A percentile compares a stretch with the other conserved stretches of the same genome.
Conservation (phyloP, 2,888 invertebrate species). For the Cactoblastis cactorum region DNA sequence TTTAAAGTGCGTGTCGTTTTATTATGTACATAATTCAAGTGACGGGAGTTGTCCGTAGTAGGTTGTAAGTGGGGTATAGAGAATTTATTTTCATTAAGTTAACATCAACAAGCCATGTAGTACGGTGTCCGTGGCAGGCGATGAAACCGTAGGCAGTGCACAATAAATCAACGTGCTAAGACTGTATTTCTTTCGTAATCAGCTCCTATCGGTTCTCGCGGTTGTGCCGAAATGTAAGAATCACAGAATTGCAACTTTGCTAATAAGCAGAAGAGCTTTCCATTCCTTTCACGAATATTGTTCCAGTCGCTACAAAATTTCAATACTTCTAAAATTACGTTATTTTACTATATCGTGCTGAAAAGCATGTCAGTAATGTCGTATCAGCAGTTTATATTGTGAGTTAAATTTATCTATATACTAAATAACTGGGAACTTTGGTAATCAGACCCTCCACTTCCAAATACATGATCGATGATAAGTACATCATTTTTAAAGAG, state of each 20-base stretch:
- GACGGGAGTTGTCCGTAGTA: constrained; percentile 24
- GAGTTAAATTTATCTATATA: too few species aligned
- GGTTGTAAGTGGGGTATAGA: constrained; percentile 53
- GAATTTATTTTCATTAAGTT: constrained; percentile 62
- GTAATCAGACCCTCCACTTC: too few species aligned
- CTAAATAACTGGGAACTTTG: too few species aligned
- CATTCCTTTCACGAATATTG: too few species aligned
- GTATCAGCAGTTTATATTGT: too few species aligned
- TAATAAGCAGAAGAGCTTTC: too few species aligned
- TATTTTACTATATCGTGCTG: too few species aligned
- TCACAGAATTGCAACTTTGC: background rate
- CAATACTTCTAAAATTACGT: too few species aligned
- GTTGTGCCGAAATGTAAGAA: constrained; percentile 35
- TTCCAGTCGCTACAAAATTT: too few species aligned
- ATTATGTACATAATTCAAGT: constrained; percentile 43
- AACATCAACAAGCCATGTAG: constrained; percentile 51
- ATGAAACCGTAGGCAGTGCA: constrained; percentile 51
- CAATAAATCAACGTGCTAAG: constrained; percentile 73
- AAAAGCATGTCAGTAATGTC: too few species aligned
- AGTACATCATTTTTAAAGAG: too few species aligned
- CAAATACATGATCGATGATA: too few species aligned
- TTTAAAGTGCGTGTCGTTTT: constrained; percentile 29
- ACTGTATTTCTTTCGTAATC: constrained; percentile 78
- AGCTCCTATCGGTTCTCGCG: constrained; percentile 74
- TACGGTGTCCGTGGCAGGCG: constrained; percentile 45